Percentiles rank a stretch among this genome's conserved stretches.
These are phyloP conservation scores for Notodonta dromedarius DNA, from an alignment of 2,888 invertebrate genomes.

Conservation along the genomic window DNA sequence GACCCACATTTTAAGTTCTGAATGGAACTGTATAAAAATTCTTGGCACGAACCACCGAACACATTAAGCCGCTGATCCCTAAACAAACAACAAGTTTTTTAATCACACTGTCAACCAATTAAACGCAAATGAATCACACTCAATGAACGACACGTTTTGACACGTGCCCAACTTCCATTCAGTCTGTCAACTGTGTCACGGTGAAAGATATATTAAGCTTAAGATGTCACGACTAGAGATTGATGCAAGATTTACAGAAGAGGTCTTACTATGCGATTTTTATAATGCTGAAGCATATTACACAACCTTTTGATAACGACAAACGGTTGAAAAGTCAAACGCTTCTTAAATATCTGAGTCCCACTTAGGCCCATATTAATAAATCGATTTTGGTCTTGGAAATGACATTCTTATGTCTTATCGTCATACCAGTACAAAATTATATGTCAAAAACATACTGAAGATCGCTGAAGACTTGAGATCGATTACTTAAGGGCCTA, in stretches of 20 bases:
- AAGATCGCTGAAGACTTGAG: too few species aligned
- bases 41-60: neutral
- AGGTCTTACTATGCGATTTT: neutral
- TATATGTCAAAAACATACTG: too few species aligned
- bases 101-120: slow-evolving; percentile 8
- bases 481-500: too few species aligned
- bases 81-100: slow-evolving; percentile 7
- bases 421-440: too few species aligned
- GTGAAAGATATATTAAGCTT: slow-evolving; percentile 33
- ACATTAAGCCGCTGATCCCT: neutral
- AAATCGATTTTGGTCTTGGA: too few species aligned
- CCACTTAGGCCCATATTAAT: too few species aligned
- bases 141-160: slow-evolving; percentile 8
- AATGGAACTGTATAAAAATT: neutral
- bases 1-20: neutral
- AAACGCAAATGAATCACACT: slow-evolving; percentile 13
- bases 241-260: neutral
- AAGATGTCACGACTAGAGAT: neutral
- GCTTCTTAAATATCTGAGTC: too few species aligned
- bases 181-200: slow-evolving; percentile 29
- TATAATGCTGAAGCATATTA: too few species aligned
- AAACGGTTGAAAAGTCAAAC: too few species aligned
- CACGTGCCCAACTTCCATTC: slow-evolving; percentile 8
- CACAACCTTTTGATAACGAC: too few species aligned
- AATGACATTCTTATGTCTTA: too few species aligned